Conservation (phyloP, 2,113 vertebrate species). For the Lamprologus tigripictilis region DNA sequence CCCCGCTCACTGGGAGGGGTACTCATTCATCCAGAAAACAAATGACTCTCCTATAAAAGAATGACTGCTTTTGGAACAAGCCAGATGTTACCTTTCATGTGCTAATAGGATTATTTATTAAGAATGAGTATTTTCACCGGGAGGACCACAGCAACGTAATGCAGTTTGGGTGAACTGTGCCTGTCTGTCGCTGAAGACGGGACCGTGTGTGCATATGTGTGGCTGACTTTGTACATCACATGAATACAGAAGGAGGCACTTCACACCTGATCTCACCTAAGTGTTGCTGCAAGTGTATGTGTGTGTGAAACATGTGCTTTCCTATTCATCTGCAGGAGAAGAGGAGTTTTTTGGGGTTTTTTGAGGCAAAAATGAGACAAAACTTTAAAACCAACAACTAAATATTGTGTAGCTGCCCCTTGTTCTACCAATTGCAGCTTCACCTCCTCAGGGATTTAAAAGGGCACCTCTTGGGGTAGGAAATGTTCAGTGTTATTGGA, state of each 20-base stretch:
- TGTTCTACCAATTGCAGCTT: not conserved
- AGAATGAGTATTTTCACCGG: not conserved
- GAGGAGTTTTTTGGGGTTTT: fast-evolving
- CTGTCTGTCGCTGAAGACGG: not conserved
- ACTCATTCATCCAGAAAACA: constrained; percentile 50
- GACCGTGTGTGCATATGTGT: not conserved
- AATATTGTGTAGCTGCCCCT: not conserved
- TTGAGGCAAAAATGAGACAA: not conserved
- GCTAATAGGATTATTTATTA: constrained; percentile 70
- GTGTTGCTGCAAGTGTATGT: not conserved
- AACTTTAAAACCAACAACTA: not conserved
- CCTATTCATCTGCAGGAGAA: not conserved
- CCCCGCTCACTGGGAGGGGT: not conserved
- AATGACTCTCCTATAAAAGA: constrained; percentile 25
- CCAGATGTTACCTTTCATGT: constrained; percentile 71
- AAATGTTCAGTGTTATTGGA: not conserved
- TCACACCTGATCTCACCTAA: constrained; percentile 24
- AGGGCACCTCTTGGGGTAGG: not conserved
- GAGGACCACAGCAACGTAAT: not conserved
- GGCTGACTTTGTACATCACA: not conserved
- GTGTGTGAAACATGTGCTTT: not conserved
- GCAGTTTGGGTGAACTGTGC: not conserved
- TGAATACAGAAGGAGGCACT: not conserved
- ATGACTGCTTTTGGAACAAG: constrained; percentile 25
- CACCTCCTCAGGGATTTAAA: not conserved